Evolutionary conservation across 2,797 vertebrate genomes (phyloP).

Genomic region (Phrynocephalus guinanensis): DNA sequence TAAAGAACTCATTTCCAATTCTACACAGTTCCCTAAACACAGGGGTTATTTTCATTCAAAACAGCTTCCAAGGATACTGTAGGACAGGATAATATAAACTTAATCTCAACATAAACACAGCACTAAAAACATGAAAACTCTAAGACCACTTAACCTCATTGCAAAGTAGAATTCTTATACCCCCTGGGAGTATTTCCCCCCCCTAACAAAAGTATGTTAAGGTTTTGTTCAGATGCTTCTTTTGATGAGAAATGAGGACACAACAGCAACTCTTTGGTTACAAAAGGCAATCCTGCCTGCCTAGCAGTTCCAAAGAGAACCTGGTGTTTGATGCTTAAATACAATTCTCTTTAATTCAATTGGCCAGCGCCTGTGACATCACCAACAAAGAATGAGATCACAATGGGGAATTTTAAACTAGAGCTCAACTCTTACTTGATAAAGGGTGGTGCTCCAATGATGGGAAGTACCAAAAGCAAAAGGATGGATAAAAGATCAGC

Average conservation of each 20-base stretch:
- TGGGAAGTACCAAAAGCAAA: no score
- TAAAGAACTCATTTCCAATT: conserved; percentile 44
- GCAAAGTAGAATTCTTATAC: conserved; percentile 14
- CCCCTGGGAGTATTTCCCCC: background rate
- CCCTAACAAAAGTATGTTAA: background rate
- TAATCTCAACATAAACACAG: conserved; percentile 35
- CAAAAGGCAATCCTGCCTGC: background rate
- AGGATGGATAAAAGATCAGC: no score
- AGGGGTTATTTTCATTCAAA: conserved; percentile 39
- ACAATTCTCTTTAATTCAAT: background rate
- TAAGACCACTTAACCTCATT: conserved; percentile 16
- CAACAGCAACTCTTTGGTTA: background rate
- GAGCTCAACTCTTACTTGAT: background rate
- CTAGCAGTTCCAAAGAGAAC: background rate
- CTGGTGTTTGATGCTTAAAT: background rate
- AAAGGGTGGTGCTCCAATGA: background rate
- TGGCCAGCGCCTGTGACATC: background rate
- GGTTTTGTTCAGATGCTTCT: background rate
- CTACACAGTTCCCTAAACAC: conserved; percentile 39
- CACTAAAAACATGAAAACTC: conserved; percentile 6
- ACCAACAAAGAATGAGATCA: background rate
- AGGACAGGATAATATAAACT: conserved; percentile 3
- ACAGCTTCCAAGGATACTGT: background rate
- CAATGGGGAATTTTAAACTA: background rate
- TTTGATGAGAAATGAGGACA: background rate